These are phyloP conservation scores for Zosterops borbonicus DNA, from an alignment of 2,113 vertebrate species.

Conservation along the genomic window DNA sequence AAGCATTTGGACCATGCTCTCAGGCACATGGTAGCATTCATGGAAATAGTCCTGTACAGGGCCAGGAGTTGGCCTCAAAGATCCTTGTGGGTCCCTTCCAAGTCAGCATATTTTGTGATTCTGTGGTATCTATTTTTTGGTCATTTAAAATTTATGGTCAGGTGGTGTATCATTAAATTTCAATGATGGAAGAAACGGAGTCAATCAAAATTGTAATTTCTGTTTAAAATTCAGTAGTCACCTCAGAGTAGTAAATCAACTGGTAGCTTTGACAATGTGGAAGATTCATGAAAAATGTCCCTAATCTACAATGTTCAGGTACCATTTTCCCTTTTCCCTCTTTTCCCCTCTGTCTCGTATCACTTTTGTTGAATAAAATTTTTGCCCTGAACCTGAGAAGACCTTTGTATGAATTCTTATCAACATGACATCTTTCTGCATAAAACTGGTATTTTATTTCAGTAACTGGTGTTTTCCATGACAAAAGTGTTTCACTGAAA, in stretches of 20 bases:
- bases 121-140: not conserved
- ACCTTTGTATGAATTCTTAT: not conserved
- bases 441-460: not conserved
- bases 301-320: not conserved
- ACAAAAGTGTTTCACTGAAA: not conserved
- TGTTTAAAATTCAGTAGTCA: not conserved
- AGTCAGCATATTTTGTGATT: not conserved
- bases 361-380: not conserved
- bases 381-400: not conserved
- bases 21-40: not conserved
- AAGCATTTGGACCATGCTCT: not conserved
- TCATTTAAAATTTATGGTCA: not conserved
- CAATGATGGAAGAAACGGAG: not conserved
- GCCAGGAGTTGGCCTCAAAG: not conserved
- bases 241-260: not conserved
- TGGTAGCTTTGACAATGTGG: not conserved
- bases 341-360: not conserved
- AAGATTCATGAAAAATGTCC: not conserved
- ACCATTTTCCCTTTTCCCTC: not conserved
- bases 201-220: not conserved
- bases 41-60: not conserved
- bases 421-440: not conserved
- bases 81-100: not conserved
- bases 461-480: not conserved
- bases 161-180: not conserved